Base-by-base conservation (phyloP, 2,797 vertebrate genomes). In the Rhabdomys pumilio region DNA sequence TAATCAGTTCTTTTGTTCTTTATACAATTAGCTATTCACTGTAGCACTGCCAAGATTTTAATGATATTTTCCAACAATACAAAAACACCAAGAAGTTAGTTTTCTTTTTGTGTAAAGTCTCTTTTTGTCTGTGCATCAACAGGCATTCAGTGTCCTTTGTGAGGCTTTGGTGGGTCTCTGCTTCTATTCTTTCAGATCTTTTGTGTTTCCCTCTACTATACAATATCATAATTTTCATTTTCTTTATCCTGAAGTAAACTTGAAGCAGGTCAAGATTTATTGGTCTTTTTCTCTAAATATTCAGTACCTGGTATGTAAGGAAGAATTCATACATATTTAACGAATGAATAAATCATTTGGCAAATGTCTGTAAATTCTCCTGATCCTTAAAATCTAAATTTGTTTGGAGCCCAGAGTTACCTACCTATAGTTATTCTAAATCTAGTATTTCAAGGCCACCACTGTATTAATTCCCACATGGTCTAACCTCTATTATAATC, bases 1-100 rank as follows among this genome's bases (percentile, higher is more conserved):
- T 63, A 95, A 90, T 97, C 90, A 93, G 69, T 72, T 96, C 44
- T 93, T 95, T 93, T 96, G 26, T 93, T 93, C 69, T 84, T 93
- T 88, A 76, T 17, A 93, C 55, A 91, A 94, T 96, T 90, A 96
- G 86, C 75, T 88, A 63, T 89, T 96, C 76, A 92, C 44, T 79
- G 34, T 59, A 79, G 13, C 55, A 38, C 76, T 97, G 59, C 88
- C 55, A 95, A 94, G 82, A 95, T 73, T 95, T 89, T 93, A 94
- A 79, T 89, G 87, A 72, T 91, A 93, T 97, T 97, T 96, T 92
- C 59, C 77, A 97, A 85, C 19, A 96, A 79, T 84, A 84, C 26
- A 79, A 84, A 96, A 14, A 73, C 19, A 96, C 6, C 3, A 77
- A 94, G n/a, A 94, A 92, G 59, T 79, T 95, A 34, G 19, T 67